Percentiles rank a stretch among this genome's conserved stretches.
Evolutionary conservation across 2,113 vertebrate species (phyloP).

Genomic region (Melanostigma gelatinosum): DNA sequence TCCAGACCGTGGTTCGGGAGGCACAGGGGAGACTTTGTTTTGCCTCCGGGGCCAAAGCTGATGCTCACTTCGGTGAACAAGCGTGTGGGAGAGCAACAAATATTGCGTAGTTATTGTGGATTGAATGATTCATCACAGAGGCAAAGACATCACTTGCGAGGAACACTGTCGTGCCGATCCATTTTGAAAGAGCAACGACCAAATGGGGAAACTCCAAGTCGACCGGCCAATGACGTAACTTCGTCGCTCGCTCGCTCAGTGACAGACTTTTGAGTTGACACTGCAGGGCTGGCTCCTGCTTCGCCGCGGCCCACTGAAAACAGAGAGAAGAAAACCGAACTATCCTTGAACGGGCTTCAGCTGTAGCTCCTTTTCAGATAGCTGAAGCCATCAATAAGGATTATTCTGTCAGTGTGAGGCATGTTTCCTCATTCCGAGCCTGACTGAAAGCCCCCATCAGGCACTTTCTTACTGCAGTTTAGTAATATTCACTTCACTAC

Average conservation of each 20-base stretch:
- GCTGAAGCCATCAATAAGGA: conserved; percentile 30
- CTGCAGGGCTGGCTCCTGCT: background rate
- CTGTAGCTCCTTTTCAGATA: conserved; percentile 18
- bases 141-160: background rate
- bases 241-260: background rate
- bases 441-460: conserved; percentile 39
- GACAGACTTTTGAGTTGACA: background rate
- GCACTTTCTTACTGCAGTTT: conserved; percentile 19
- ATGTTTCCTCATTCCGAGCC: conserved; percentile 11
- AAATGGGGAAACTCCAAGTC: background rate
- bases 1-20: background rate
- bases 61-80: background rate
- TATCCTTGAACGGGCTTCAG: conserved; percentile 9
- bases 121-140: background rate
- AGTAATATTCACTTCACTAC: conserved; percentile 39
- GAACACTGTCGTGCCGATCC: background rate
- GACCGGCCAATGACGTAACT: background rate
- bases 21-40: background rate
- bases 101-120: background rate
- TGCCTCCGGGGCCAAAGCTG: background rate
- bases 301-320: background rate
- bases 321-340: background rate
- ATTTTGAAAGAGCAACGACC: background rate
- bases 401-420: conserved; percentile 20
- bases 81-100: background rate